A percentile compares a stretch with the other conserved stretches of the same genome.
These are phyloP conservation scores for Glaucomys volans DNA, from an alignment of 2,113 vertebrate species.

Conservation along the genomic window DNA sequence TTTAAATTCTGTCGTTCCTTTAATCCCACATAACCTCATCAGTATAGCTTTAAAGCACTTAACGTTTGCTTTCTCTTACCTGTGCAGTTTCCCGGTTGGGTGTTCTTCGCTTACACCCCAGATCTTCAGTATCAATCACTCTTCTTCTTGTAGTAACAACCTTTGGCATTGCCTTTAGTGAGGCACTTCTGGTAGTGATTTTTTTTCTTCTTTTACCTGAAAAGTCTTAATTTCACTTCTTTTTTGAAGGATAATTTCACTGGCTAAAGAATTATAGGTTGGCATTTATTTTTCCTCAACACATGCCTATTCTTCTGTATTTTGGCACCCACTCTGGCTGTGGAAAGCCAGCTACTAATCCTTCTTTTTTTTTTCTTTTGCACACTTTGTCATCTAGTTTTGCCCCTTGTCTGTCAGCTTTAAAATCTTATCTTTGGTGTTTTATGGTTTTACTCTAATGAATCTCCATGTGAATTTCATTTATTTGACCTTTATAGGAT, in stretches of 20 bases:
- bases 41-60: not conserved
- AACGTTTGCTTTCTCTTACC: not conserved
- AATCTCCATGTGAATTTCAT: not conserved
- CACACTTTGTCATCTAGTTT: not conserved
- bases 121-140: not conserved
- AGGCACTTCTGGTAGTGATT: not conserved
- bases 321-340: not conserved
- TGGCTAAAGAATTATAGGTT: conserved; percentile 4
- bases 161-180: not conserved
- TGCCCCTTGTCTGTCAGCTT: not conserved
- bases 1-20: not conserved
- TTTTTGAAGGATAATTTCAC: not conserved
- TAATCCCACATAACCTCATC: not conserved
- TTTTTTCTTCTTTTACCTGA: not conserved
- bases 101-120: not conserved
- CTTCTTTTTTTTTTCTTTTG: not conserved
- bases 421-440: not conserved
- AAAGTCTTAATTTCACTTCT: not conserved
- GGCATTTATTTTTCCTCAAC: not conserved
- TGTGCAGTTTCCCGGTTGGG: not conserved
- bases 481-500: not conserved
- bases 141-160: not conserved
- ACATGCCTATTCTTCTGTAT: not conserved
- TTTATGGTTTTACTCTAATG: not conserved
- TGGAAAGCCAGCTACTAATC: not conserved